Conservation (phyloP, 2,888 invertebrate genomes). For the Cetonia aurata region DNA sequence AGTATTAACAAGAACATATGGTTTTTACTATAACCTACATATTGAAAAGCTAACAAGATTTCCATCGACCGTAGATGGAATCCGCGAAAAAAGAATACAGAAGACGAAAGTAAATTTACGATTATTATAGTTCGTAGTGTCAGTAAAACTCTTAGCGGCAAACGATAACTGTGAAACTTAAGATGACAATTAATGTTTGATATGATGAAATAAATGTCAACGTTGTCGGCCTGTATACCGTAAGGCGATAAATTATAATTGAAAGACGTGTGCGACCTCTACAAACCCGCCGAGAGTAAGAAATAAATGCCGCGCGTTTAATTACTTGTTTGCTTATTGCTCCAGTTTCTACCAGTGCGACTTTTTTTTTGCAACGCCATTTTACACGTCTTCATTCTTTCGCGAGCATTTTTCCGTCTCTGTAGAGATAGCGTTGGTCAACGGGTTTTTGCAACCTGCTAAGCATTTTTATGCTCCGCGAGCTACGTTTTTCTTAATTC, state of each 20-base stretch:
- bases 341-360: conserved; percentile 34
- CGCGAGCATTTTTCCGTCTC: conserved; percentile 12
- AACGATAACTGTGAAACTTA: conserved; percentile 28
- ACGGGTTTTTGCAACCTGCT: conserved; percentile 10
- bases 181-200: conserved; percentile 34
- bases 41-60: conserved; percentile 20
- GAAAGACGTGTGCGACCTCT: conserved; percentile 31
- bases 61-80: conserved; percentile 29
- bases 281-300: conserved; percentile 26
- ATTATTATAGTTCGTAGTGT: conserved; percentile 17
- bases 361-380: conserved; percentile 27
- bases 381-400: conserved; percentile 33
- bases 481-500: conserved; percentile 11
- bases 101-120: conserved; percentile 38
- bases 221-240: conserved; percentile 24
- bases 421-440: conserved; percentile 21
- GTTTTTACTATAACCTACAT: conserved; percentile 36
- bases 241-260: conserved; percentile 32
- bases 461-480: conserved; percentile 9
- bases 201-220: conserved; percentile 38
- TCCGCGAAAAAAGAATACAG: conserved; percentile 18
- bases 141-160: conserved; percentile 26
- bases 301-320: conserved; percentile 37
- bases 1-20: conserved; percentile 17
- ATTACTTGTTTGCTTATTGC: conserved; percentile 37